Conservation (phyloP, 2,113 vertebrate species). For the Clarias batrachus region DNA sequence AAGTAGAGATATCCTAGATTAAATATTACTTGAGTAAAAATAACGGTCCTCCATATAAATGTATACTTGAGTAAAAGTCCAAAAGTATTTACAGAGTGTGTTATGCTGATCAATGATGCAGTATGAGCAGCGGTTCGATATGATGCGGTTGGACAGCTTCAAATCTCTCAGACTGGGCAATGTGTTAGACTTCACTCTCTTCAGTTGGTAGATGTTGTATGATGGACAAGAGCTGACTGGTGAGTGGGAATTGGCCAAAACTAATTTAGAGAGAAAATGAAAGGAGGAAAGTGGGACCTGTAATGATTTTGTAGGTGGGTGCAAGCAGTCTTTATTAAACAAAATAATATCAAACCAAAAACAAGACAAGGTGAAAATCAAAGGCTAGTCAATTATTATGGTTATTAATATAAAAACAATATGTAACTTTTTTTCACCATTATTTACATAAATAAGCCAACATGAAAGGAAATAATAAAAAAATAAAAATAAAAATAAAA, state of each 20-base stretch:
- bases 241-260: background rate
- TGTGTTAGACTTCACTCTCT: background rate
- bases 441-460: no score
- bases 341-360: background rate
- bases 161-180: no score
- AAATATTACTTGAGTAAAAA: no score
- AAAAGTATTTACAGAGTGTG: background rate
- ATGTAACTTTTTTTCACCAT: no score
- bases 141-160: no score
- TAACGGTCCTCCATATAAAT: no score
- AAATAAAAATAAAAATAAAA: no score
- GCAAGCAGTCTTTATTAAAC: background rate
- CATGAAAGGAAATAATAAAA: no score
- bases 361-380: background rate
- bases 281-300: background rate
- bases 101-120: background rate
- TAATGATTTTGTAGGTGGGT: background rate
- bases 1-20: no score
- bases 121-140: background rate
- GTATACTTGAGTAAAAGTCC: no score
- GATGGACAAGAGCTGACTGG: background rate
- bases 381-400: background rate
- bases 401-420: no score
- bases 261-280: background rate
- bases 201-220: background rate